Evolutionary conservation across 2,888 invertebrate species (phyloP).

Genomic region (Athalia rosae): DNA sequence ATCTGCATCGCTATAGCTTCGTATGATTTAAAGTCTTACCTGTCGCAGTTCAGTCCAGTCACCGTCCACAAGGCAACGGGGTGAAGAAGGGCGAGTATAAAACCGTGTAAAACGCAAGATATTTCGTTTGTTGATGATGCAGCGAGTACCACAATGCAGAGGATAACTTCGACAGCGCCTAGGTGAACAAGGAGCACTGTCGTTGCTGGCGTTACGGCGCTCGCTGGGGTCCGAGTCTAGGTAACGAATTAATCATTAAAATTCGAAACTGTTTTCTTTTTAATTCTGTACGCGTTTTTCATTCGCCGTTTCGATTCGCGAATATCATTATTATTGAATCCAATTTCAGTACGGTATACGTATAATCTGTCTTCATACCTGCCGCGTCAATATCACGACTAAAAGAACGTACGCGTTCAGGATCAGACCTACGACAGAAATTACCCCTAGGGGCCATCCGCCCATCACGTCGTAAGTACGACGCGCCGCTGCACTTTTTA

Average conservation of each 20-base stretch:
- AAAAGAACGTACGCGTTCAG: constrained; percentile 85
- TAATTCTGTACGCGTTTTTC: too few species aligned
- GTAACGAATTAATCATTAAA: not conserved
- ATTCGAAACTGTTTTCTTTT: too few species aligned
- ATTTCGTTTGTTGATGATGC: constrained; percentile 77
- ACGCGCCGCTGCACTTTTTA: too few species aligned
- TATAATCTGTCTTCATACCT: constrained; percentile 74
- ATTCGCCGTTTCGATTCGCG: not conserved
- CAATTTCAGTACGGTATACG: not conserved
- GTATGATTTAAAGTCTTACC: constrained; percentile 54
- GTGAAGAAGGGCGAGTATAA: constrained; percentile 82
- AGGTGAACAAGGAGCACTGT: constrained; percentile 84
- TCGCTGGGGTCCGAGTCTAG: constrained; percentile 67
- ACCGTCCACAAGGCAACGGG: constrained; percentile 87
- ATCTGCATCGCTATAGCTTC: too few species aligned
- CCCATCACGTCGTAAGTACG: constrained; percentile 75
- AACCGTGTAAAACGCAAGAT: constrained; percentile 80
- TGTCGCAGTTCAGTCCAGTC: constrained; percentile 86
- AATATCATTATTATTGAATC: constrained; percentile 15
- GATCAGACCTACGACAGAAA: constrained; percentile 82
- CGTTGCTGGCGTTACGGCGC: constrained; percentile 78
- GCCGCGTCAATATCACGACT: constrained; percentile 81
- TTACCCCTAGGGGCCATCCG: constrained; percentile 80
- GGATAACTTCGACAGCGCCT: constrained; percentile 81
- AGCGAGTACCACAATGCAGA: constrained; percentile 79